Base-by-base conservation (phyloP, 2,797 vertebrate species). In the Pseudomugil gertrudae region DNA sequence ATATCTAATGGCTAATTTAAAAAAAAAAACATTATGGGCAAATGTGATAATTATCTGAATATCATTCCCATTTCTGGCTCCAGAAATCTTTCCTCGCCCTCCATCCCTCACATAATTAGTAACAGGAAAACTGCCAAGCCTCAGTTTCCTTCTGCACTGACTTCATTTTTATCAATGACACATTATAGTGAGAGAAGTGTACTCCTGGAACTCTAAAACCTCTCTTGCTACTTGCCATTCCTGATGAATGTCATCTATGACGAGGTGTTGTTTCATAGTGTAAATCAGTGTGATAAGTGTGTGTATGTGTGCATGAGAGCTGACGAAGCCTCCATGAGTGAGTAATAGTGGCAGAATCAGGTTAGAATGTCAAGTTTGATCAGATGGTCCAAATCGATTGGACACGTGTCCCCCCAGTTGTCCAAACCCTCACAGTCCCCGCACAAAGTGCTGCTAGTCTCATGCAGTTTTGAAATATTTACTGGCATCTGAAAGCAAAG, bases 271-370 rank as follows among this genome's bases (percentile, higher is more conserved):
- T 79, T 86, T 83, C 45, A 75, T 55, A 59, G 57, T 40, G 36
- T 58, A 72, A 74, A 72, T 86, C 79, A 76, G 51, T 19, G 21
- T 6, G 32, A 70, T 81, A 66, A 76, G 79, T 87, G 84, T 82
- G 60, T 69, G 43, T 61, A 15, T 2, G 51, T 35, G 47, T 58
- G 57, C 64, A 64, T 40, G 80, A 40, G 59, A 66, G 33, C 26
- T 59, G 78, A 65, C 19, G 45, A 69, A 60, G 73, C 35, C 10
- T 50, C 60, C 62, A 66, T 53, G 76, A 81, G 76, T 89, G 87
- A 92, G 77, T 78, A 60, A 76, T 63, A 66, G 80, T 84, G 87
- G 85, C 88, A 90, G 82, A 91, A 86, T 88, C 74, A 33, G 83
- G 85, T 70, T 84, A 80, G 52, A 63, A 77, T 27, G 74, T 87